These are phyloP conservation scores for Polietes domitor DNA, from an alignment of 2,888 invertebrate genomes.

Conservation along the genomic window DNA sequence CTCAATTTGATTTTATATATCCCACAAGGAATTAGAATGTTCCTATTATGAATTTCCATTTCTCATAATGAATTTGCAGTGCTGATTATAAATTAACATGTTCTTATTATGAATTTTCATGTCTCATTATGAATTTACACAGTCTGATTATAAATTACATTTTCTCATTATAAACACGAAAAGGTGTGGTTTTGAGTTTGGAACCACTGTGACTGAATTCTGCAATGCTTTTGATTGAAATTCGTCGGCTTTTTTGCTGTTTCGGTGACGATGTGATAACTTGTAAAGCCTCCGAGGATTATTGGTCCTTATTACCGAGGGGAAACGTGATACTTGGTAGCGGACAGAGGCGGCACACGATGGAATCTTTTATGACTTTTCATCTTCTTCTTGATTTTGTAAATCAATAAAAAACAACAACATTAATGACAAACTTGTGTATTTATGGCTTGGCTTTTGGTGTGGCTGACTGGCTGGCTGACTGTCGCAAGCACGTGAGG, in stretches of 20 bases:
- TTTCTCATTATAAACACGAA: no score
- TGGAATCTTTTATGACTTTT: background rate
- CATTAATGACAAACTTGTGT: conserved; percentile 20
- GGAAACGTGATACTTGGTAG: no score
- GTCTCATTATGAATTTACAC: no score
- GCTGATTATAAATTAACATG: no score
- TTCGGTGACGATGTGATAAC: conserved; percentile 28
- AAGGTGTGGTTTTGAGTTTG: no score
- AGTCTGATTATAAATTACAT: no score
- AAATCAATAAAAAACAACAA: conserved; percentile 34
- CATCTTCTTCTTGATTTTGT: conserved; percentile 27
- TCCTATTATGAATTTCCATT: no score
- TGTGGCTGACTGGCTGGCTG: no score
- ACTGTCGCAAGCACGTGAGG: background rate
- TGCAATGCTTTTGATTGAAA: conserved; percentile 14
- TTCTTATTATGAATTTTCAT: no score
- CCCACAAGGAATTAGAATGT: no score
- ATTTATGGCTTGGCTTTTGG: background rate
- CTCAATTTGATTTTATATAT: no score
- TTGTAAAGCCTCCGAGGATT: conserved; percentile 30
- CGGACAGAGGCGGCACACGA: background rate
- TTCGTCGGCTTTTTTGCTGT: background rate
- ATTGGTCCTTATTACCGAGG: conserved; percentile 8
- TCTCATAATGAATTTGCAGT: no score
- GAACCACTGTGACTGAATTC: background rate